A percentile compares a stretch with the other conserved stretches of the same genome.
phyloP scores from a whole-genome alignment of 2,888 invertebrate genomes.

The Archips xylosteana region DNA sequence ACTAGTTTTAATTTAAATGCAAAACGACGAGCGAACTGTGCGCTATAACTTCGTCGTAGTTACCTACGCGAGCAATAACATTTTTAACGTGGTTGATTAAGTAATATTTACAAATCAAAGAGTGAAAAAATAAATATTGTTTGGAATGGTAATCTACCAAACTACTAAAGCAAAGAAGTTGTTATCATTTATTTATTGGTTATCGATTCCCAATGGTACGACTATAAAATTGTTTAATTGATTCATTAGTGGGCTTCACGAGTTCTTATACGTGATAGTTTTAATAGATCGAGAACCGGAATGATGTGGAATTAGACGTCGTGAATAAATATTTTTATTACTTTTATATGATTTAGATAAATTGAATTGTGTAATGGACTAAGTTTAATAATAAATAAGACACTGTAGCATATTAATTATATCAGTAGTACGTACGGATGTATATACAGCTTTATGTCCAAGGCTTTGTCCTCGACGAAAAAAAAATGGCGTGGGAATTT shows the following conservation, averaged over 20 bases:
- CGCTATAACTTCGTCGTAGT: constrained; percentile 45
- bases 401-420: background rate
- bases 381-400: background rate
- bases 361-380: background rate
- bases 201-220: constrained; percentile 38
- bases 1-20: constrained; percentile 70
- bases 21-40: constrained; percentile 54
- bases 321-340: constrained; percentile 17
- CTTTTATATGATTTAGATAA: constrained; percentile 28
- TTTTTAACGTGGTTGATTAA: constrained; percentile 45
- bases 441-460: too few species aligned
- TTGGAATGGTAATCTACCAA: constrained; percentile 45
- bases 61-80: constrained; percentile 23
- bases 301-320: constrained; percentile 4
- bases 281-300: constrained; percentile 28
- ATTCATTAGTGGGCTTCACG: constrained; percentile 25
- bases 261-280: constrained; percentile 24
- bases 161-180: constrained; percentile 52
- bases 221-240: constrained; percentile 34
- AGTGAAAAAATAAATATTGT: constrained; percentile 31
- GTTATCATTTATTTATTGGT: constrained; percentile 61
- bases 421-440: background rate
- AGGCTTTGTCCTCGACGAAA: too few species aligned
- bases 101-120: constrained; percentile 10
- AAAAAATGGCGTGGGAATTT: too few species aligned